Percentiles rank a stretch among this genome's conserved stretches.
phyloP scores from a whole-genome alignment of 1,140 invertebrate species.

The Papilio aristodemus region DNA sequence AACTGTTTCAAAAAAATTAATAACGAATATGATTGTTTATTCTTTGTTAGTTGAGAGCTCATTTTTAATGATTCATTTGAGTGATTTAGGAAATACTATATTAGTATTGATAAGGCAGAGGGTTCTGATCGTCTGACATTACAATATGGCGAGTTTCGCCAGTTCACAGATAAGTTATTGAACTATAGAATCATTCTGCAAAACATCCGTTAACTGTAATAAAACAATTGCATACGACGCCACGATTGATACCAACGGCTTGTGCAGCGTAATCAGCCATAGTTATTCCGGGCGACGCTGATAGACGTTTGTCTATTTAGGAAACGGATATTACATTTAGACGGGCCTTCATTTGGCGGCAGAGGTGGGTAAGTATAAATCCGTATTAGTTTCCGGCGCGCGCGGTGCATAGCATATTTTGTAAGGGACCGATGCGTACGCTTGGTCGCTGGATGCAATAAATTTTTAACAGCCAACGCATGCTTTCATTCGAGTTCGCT shows the following conservation, averaged over 20 bases:
- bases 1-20: too few species aligned
- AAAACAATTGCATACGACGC: constrained; percentile 35
- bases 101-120: too few species aligned
- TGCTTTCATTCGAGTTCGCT: constrained; percentile 59
- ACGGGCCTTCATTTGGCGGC: constrained; percentile 77
- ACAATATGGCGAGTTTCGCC: too few species aligned
- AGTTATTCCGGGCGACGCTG: constrained; percentile 75
- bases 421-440: constrained; percentile 70
- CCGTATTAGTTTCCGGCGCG: constrained; percentile 75
- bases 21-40: too few species aligned
- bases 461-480: constrained; percentile 70
- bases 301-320: constrained; percentile 80
- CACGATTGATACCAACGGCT: constrained; percentile 37
- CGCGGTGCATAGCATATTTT: constrained; percentile 78
- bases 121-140: too few species aligned
- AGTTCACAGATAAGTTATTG: too few species aligned
- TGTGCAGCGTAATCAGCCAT: constrained; percentile 61
- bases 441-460: constrained; percentile 61
- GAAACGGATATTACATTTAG: constrained; percentile 80
- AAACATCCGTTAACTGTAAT: constrained; percentile 19
- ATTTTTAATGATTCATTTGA: too few species aligned
- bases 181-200: neutral
- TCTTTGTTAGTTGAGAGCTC: too few species aligned
- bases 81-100: too few species aligned
- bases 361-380: constrained; percentile 76